Percentiles rank a stretch among this genome's conserved stretches.
phyloP scores from a whole-genome alignment of 30 jellyfish, hydroid and myxozoan genomes.

The Phacellophora camtschatica region DNA sequence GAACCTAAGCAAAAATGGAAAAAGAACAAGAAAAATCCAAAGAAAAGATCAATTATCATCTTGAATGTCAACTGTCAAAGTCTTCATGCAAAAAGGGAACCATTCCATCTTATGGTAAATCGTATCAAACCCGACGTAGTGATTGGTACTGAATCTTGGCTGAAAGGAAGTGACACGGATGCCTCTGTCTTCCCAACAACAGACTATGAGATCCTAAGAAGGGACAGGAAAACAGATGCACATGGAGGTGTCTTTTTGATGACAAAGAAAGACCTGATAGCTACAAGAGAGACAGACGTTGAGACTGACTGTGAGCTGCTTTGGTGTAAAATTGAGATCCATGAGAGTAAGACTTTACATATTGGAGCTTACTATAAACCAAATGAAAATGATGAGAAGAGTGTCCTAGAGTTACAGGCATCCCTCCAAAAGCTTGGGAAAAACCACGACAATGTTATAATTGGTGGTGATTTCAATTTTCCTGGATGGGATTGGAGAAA shows the following conservation, averaged over 20 bases:
- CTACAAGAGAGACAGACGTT: constrained; percentile 4
- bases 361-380: constrained; percentile 6
- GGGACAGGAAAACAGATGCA: constrained; percentile 1
- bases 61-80: constrained; percentile 23
- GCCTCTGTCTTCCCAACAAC: constrained; percentile 10
- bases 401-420: constrained; percentile 13
- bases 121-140: constrained; percentile 41
- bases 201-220: constrained; percentile 26
- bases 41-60: neutral
- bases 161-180: neutral
- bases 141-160: constrained; percentile 56
- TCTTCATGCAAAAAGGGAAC: neutral
- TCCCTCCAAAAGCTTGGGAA: constrained; percentile 13
- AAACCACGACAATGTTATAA: neutral
- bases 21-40: neutral
- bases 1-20: neutral
- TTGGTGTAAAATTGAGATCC: neutral
- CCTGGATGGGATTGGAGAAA: constrained; percentile 39
- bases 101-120: constrained; percentile 1
- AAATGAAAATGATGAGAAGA: constrained; percentile 14
- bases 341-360: neutral
- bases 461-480: constrained; percentile 36
- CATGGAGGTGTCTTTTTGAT: constrained; percentile 40
- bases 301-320: constrained; percentile 18
- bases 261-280: neutral